Evolutionary conservation across 1,140 invertebrate species (phyloP), one percentile per base, ranked within the genome.

Genomic region (Pteromalus puparum): DNA sequence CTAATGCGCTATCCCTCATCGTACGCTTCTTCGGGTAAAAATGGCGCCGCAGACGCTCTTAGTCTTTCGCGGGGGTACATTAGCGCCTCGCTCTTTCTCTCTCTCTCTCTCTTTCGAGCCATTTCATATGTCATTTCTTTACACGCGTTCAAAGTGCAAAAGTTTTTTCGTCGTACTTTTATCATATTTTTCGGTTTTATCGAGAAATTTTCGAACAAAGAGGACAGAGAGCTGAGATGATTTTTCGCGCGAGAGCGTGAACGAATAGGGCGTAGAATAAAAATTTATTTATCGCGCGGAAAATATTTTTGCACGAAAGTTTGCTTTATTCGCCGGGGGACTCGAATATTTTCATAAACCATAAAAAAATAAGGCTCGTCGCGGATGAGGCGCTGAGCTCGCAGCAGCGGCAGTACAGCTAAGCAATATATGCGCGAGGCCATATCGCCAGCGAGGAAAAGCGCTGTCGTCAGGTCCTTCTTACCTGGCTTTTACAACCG

Each of bases 31-130:
- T 24, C 67, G 10, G 21, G 76, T 53, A 72, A 84, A 83, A 83
- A 77, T 46, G 38, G 21, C 9, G 42, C 75, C 76, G 46, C 82
- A 42, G 53, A 70, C 28, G 70, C 68, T 79, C 77, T 21, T 84
- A 76, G 70, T 82, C 76, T 70, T 84, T 87, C 72, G 65, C 61
- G 21, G 83, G 80, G 48, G 68, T 84, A 81, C 79, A 81, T 82
- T 83, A 76, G 67, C n/a, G 67, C 48, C 15, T 5, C 30, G 30
- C 30, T 34, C 30, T 76, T 61, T 68, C 28, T 75, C 74, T 46
- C 26, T 80, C 28, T 68, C 72, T 83, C 48, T 67, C n/a, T 46
- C 42, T 81, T 15, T 42, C 2, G 6, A 26, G 15, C 34, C 53
- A 34, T 67, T 65, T 42, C 46, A 74, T 81, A 61, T 53, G 34